These are phyloP conservation scores for Ormyrus thymus DNA, from an alignment of 2,888 invertebrate species.

Conservation along the genomic window DNA sequence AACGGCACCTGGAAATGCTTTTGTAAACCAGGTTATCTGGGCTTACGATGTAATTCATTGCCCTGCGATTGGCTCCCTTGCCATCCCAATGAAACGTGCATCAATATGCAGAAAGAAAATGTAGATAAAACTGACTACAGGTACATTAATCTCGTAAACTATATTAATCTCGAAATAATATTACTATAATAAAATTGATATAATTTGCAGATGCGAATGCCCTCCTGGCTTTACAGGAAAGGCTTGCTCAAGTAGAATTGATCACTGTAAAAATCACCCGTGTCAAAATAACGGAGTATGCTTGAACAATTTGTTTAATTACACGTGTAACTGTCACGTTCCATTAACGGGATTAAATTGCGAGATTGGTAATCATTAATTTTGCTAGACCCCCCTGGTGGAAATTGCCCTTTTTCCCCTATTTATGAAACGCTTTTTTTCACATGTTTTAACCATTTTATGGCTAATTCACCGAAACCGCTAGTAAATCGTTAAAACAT, in stretches of 20 bases:
- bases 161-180: neutral
- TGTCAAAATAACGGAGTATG: slow-evolving; percentile 76
- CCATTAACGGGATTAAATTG: slow-evolving; percentile 77
- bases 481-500: no score
- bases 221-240: slow-evolving; percentile 77
- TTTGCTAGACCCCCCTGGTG: no score
- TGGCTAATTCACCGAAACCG: no score
- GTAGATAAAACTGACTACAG: slow-evolving; percentile 74
- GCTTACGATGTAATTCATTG: slow-evolving; percentile 77
- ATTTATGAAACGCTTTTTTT: no score
- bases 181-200: neutral
- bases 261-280: slow-evolving; percentile 72
- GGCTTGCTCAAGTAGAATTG: slow-evolving; percentile 75
- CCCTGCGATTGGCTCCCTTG: slow-evolving; percentile 80
- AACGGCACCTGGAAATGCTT: slow-evolving; percentile 75
- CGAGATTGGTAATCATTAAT: slow-evolving; percentile 71
- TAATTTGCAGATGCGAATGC: slow-evolving; percentile 77
- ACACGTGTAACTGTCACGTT: slow-evolving; percentile 76
- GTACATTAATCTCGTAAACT: slow-evolving; percentile 58
- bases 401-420: no score
- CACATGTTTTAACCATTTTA: no score
- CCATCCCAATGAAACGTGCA: slow-evolving; percentile 73
- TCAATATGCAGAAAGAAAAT: slow-evolving; percentile 72
- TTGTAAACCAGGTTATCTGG: slow-evolving; percentile 77
- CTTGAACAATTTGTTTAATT: slow-evolving; percentile 66